Base-by-base conservation (phyloP, 2,797 vertebrate genomes). In the Alectoris magna region DNA sequence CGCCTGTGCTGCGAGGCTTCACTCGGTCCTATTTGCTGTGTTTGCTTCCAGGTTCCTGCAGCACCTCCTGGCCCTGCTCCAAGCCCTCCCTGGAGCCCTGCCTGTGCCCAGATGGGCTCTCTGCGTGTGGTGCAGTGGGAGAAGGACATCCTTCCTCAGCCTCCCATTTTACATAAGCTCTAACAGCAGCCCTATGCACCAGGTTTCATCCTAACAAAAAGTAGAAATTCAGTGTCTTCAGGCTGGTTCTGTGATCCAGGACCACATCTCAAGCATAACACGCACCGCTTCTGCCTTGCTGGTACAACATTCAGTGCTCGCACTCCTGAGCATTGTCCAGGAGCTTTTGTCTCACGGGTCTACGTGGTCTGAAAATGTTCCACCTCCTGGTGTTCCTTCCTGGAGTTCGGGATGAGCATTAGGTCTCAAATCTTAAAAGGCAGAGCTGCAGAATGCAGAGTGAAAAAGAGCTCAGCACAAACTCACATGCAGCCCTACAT, bases 91-190 rank as follows among this genome's bases (percentile, higher is more conserved):
- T 84, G 83, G 87, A 93, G 72, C 1, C 46, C 49, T 16, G 12
- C 41, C 38, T 75, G 3, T n/a, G 49, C 58, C 88, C 94, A 94
- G 86, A 95, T 91, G 86, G 94, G 8, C 15, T 62, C 90, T 73
- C 94, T 38, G 80, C 72, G 1, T 71, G 91, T 4, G 68, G 34
- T 60, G 49, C 81, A 69, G 51, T 14, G 36, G 73, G 66, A 62
- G 70, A 91, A 90, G 91, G 81, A 87, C 43, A 1, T 53, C 71
- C 44, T 82, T 72, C 81, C 21, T 60, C 76, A 48, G 6, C 63
- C 77, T 64, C 88, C 6, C 7, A 3, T 38, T 62, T 68, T 89
- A 75, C 8, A 1, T 48, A 68, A 92, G 24, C 24, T 49, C 26
- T 24, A 68, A 38, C 31, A 56, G 49, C 38, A 51, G 44, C 46